phyloP scores from a whole-genome alignment of 1,140 invertebrate species.

The Drosophila mayri region DNA sequence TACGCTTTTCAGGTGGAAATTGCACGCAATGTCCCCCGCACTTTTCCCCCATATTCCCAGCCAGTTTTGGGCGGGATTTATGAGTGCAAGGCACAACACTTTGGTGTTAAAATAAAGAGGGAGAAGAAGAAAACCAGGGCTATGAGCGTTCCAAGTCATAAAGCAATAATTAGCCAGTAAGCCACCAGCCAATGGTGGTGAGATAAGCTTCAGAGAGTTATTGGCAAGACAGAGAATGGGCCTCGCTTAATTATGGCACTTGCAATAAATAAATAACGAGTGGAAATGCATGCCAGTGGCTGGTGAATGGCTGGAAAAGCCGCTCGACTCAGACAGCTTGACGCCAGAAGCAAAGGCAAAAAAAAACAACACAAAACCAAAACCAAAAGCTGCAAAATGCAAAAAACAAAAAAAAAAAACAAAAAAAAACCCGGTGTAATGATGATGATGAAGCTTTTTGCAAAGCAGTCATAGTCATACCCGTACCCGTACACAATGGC shows the following conservation, averaged over 20 bases:
- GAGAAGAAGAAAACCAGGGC: too few relatives aligned
- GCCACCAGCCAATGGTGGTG: conserved; percentile 9
- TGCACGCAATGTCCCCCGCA: conserved; percentile 43
- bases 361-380: conserved; percentile 3
- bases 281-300: conserved; percentile 51
- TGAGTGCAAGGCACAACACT: conserved; percentile 7
- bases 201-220: conserved; percentile 29
- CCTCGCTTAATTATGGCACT: conserved; percentile 57
- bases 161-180: conserved; percentile 51
- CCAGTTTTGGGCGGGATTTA: conserved; percentile 32
- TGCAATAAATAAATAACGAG: conserved; percentile 20
- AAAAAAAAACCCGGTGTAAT: conserved; percentile 59
- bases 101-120: conserved; percentile 1
- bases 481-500: conserved; percentile 60
- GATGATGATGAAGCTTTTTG: conserved; percentile 78
- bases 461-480: conserved; percentile 37
- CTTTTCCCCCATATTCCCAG: background rate
- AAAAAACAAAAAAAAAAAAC: conserved; percentile 41
- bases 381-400: conserved; percentile 17
- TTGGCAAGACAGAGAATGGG: conserved; percentile 30
- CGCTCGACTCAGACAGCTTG: conserved; percentile 78
- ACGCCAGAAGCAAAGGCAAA: conserved; percentile 65
- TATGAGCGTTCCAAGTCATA: conserved; percentile 42
- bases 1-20: conserved; percentile 64
- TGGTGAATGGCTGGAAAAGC: conserved; percentile 69